Evolutionary conservation across 2,888 invertebrate genomes (phyloP), one percentile per base, ranked within the genome.

Genomic region (Pollenia angustigena): DNA sequence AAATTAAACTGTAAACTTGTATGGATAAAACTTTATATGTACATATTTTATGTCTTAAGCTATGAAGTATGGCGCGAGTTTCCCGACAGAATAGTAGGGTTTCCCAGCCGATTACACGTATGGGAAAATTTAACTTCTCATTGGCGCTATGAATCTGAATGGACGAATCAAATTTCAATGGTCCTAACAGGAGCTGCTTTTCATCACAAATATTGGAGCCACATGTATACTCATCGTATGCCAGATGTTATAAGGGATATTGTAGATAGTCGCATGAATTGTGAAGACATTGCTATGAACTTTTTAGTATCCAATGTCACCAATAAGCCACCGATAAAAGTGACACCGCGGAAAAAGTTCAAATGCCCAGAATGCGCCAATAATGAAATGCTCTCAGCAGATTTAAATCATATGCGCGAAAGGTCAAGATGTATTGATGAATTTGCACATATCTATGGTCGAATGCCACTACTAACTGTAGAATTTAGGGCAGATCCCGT

Each of bases 261-360:
- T 97, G 98, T 99, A 0, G 99, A 99, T 92, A 96, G 97, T 16
- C 97, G 97, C 91, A 98, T 99, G 97, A 99, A 99, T 93, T 99
- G 99, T 92, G 99, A 99, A 93, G 99, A 99, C 92, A 98, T 99
- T 89, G 99, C 99, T 1, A 99, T 99, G 98, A 99, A 99, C 94
- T 99, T 99, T 94, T 95, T 99, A 6, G 97, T 99, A 46, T 97
- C 98, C 2, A 98, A 99, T 92, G 94, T 97, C 18, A 99, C 99
- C 0, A 97, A 97, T 89, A 98, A 98, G 94, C 96, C 98, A 1
- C 98, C 99, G 0, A 98, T 99, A 80, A 98, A 98, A 94, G 98
- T 99, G 46, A 97, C 98, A 0, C 98, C 99, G 0, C 95, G 98
- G 6, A 99, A 99, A 92, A 99, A 99, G 92, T 99, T 99, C 94